Percentiles rank a stretch among this genome's conserved stretches.
Evolutionary conservation across 2,797 vertebrate genomes (phyloP).

Genomic region (Anableps anableps): DNA sequence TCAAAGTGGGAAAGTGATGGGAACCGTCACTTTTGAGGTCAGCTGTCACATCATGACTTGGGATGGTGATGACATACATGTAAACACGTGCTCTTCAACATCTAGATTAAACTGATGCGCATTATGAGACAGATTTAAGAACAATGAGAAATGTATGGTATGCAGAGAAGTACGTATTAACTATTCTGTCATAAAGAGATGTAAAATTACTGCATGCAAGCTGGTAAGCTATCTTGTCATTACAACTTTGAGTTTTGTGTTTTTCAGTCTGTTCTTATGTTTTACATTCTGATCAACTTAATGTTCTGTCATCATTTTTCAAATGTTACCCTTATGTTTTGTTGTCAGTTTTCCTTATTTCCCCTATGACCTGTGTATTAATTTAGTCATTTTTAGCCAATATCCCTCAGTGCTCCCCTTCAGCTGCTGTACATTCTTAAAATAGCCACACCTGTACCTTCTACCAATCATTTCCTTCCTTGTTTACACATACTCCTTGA

Average conservation of each 20-base stretch:
- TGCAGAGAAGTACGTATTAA: background rate
- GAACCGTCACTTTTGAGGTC: conserved; percentile 32
- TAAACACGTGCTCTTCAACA: conserved; percentile 21
- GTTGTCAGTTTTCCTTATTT: background rate
- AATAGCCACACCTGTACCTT: too few species aligned
- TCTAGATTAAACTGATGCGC: background rate
- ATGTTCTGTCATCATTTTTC: too few species aligned
- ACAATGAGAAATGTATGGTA: background rate
- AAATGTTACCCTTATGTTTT: background rate
- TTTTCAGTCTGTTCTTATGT: background rate
- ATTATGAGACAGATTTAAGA: background rate
- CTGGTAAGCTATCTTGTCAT: background rate
- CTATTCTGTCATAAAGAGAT: background rate
- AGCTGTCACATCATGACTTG: conserved; percentile 20
- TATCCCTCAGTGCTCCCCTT: background rate
- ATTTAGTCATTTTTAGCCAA: background rate
- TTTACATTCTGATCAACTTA: background rate
- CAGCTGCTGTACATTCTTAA: background rate
- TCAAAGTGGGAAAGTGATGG: conserved; percentile 28
- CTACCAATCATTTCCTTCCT: background rate
- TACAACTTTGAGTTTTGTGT: too few species aligned
- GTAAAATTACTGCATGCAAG: background rate
- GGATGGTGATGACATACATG: conserved; percentile 8
- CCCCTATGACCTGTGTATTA: background rate
- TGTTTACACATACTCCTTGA: background rate